Evolutionary conservation across 2,797 vertebrate species (phyloP).

Genomic region (Sphaeramia orbicularis): DNA sequence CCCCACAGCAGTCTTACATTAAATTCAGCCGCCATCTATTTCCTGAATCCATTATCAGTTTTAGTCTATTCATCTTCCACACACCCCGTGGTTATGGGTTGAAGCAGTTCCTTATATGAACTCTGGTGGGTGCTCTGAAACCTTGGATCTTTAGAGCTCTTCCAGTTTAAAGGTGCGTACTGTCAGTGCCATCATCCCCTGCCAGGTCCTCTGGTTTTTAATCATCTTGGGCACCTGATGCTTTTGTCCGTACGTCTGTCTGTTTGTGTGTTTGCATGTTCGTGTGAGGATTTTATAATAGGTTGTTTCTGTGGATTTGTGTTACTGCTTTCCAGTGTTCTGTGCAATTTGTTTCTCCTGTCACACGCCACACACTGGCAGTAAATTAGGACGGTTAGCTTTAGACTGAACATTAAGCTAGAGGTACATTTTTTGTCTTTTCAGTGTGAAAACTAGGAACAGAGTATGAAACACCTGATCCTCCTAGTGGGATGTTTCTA

Average conservation of each 20-base stretch:
- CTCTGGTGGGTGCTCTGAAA: constrained; percentile 56
- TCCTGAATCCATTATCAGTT: constrained; percentile 73
- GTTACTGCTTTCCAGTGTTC: constrained; percentile 36
- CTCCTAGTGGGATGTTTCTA: neutral
- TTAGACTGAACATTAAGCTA: constrained; percentile 34
- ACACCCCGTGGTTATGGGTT: constrained; percentile 23
- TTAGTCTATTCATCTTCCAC: constrained; percentile 68
- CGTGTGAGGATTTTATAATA: constrained; percentile 28
- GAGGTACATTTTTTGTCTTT: constrained; percentile 26
- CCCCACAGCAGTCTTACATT: constrained; percentile 65
- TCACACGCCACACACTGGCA: constrained; percentile 45
- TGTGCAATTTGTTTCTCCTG: constrained; percentile 53
- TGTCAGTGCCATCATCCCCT: neutral
- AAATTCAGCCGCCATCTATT: constrained; percentile 64
- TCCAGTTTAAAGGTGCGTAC: constrained; percentile 29
- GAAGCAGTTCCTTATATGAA: constrained; percentile 46
- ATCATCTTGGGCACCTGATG: constrained; percentile 57
- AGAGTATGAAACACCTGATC: constrained; percentile 26
- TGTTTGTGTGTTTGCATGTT: constrained; percentile 14
- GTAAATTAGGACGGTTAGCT: constrained; percentile 35
- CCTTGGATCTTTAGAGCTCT: constrained; percentile 38
- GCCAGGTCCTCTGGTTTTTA: constrained; percentile 20
- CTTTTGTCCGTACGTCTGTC: constrained; percentile 17
- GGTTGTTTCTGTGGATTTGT: constrained; percentile 2
- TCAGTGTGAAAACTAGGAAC: constrained; percentile 30